Base-by-base conservation (phyloP, 2,888 invertebrate genomes). In the Odontocolon sp. region DNA sequence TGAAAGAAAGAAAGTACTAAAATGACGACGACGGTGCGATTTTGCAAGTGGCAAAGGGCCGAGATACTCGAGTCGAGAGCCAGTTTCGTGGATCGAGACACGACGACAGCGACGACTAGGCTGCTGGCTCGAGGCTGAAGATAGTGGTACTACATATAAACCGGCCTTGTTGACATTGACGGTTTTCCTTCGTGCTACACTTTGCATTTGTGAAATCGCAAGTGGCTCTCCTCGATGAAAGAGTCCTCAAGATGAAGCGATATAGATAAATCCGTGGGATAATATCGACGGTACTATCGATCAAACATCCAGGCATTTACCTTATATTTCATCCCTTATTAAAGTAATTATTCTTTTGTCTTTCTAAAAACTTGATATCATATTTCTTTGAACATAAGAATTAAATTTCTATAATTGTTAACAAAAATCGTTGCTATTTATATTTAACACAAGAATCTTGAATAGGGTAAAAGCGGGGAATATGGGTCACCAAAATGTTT, bases 1-100 rank as follows among this genome's bases (percentile, higher is more conserved):
- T 47, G 59, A 68, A 57, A 68, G 38, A n/a, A 5, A 31, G 61
- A 52, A 40, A 23, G 64, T 21, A 33, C 11, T 26, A 45, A 45
- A 36, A 63, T 33, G 42, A 40, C 33, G 63, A 38, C 38, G 75
- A 38, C 26, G 68, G 40, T 33, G 9, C 59, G 67, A 54, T 74
- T 77, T 72, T 38, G 28, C 61, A 66, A 73, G 77, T 61, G 70
- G 74, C 42, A 70, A 52, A 75, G 63, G 71, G 75, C 68, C 66
- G 56, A 78, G 63, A 61, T 40, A 64, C 72, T 63, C 61, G 63
- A 68, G 42, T 68, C 72, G 68, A 77, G 77, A 57, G 72, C 72
- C 71, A 73, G 72, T 69, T 77, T 68, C 28, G 68, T 64, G 57
- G 63, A 68, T 71, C 59, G 70, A 26, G 64, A 33, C 66, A 9